Evolutionary conservation across 2,888 invertebrate species (phyloP).

Genomic region (Caenorhabditis becei): DNA sequence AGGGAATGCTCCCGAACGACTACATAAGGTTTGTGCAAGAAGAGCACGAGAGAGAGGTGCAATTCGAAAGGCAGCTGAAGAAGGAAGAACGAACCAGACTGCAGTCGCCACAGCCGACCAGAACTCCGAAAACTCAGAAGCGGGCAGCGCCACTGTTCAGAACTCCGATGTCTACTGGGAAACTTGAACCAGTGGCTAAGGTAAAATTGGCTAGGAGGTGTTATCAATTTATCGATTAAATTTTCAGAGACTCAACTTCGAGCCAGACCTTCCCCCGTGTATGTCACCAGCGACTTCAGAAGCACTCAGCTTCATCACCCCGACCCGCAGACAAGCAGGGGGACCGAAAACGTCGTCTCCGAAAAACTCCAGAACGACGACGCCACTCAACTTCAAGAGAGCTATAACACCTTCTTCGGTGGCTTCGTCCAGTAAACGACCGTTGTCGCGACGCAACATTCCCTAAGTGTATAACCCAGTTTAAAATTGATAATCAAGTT

Average conservation of each 20-base stretch:
- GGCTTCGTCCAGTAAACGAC: conserved; percentile 30
- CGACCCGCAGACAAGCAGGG: conserved; percentile 25
- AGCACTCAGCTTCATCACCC: conserved; percentile 55
- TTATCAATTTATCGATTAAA: background rate
- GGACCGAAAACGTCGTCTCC: conserved; percentile 59
- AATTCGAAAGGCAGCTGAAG: conserved; percentile 47
- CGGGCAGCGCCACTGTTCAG: conserved; percentile 35
- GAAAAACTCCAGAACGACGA: conserved; percentile 24
- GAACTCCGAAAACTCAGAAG: conserved; percentile 44
- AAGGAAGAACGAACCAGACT: conserved; percentile 48
- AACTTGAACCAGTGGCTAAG: conserved; percentile 53
- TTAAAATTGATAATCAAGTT: background rate
- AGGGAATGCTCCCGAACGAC: conserved; percentile 42
- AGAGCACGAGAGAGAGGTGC: conserved; percentile 47
- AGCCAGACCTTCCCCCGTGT: conserved; percentile 38
- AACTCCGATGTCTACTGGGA: conserved; percentile 48
- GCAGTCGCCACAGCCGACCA: conserved; percentile 34
- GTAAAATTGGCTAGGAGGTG: conserved; percentile 7
- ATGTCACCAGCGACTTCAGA: conserved; percentile 50
- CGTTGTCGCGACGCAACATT: conserved; percentile 25
- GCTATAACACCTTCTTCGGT: conserved; percentile 48
- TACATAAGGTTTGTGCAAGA: conserved; percentile 39
- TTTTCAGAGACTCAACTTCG: conserved; percentile 48
- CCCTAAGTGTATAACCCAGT: conserved; percentile 4
- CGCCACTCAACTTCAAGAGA: conserved; percentile 33